Evolutionary conservation across 2,888 invertebrate genomes (phyloP).

Genomic region (Epirrhoe alternata): DNA sequence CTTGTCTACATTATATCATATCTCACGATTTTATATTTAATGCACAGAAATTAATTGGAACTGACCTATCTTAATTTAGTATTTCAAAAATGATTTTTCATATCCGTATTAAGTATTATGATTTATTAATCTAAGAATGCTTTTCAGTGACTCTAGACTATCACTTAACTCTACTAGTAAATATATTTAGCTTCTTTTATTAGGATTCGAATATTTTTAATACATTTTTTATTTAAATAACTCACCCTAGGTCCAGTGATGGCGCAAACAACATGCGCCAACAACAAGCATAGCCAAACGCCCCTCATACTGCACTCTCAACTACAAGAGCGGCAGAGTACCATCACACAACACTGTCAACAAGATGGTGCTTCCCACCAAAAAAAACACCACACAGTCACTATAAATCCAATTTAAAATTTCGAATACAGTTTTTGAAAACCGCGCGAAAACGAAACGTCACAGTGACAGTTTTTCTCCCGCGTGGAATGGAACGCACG

Average conservation of each 20-base stretch:
- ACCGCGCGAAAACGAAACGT: constrained; percentile 51
- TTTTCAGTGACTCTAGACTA: no score
- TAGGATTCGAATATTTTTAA: no score
- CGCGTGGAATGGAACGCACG: constrained; percentile 64
- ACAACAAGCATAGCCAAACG: constrained; percentile 72
- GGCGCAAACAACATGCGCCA: constrained; percentile 81
- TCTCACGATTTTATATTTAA: no score
- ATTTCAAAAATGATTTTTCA: no score
- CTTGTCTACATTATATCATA: background rate
- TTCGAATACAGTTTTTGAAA: constrained; percentile 35
- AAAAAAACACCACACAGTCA: constrained; percentile 47
- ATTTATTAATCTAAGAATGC: no score
- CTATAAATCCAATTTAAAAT: constrained; percentile 45
- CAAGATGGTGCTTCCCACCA: constrained; percentile 56
- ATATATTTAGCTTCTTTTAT: no score
- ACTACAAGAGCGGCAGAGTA: constrained; percentile 75
- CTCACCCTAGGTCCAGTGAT: constrained; percentile 81
- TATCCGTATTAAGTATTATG: no score
- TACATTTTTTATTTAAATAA: background rate
- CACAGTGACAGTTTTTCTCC: constrained; percentile 52
- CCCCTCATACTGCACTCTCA: constrained; percentile 80
- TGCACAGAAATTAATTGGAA: no score
- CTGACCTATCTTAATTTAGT: no score
- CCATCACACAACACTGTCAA: constrained; percentile 80
- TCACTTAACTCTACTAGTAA: no score